Evolutionary conservation across 2,797 vertebrate genomes (phyloP).

Genomic region (Graptemys geographica): DNA sequence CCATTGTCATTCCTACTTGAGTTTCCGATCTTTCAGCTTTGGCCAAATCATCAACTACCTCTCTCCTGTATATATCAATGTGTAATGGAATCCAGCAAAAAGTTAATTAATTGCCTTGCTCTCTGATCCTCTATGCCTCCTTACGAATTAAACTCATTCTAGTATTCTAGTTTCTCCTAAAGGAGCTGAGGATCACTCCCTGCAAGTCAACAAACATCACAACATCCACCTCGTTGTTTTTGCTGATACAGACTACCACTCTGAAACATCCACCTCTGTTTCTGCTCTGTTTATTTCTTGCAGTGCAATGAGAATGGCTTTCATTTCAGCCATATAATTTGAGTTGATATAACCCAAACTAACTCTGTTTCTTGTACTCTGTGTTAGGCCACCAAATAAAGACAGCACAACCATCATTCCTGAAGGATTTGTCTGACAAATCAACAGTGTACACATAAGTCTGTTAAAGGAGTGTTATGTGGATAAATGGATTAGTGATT

Average conservation of each 20-base stretch:
- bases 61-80: neutral
- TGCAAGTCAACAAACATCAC: neutral
- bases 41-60: neutral
- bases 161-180: neutral
- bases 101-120: neutral
- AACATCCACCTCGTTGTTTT: neutral
- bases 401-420: neutral
- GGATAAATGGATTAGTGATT: constrained; percentile 40
- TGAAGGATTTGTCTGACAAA: neutral
- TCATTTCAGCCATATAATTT: neutral
- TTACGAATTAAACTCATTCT: neutral
- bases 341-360: neutral
- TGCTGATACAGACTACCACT: neutral
- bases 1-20: neutral
- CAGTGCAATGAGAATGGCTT: neutral
- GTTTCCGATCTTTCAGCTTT: neutral
- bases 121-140: neutral
- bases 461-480: neutral
- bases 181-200: neutral
- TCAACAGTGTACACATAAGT: neutral
- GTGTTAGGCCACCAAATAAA: neutral
- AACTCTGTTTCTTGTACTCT: neutral
- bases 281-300: neutral
- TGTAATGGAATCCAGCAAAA: neutral
- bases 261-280: neutral